phyloP scores from a whole-genome alignment of 2,797 vertebrate species.

The Caiman crocodilus region DNA sequence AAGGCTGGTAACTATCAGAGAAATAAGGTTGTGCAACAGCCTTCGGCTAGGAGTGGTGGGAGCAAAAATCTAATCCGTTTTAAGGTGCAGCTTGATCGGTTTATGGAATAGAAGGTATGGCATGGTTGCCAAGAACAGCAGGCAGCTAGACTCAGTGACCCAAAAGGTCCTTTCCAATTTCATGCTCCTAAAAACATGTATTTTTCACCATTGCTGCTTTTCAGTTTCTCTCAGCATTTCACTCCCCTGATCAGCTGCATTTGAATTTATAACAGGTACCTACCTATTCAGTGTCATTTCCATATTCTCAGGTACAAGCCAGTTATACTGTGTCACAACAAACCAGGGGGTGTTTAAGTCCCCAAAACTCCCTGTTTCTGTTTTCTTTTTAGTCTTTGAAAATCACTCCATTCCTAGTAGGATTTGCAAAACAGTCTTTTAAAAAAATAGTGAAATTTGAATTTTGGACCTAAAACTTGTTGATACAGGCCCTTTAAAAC shows the following conservation, averaged over 20 bases:
- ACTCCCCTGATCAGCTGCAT: neutral
- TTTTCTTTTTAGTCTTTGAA: neutral
- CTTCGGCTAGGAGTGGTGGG: neutral
- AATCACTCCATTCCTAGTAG: neutral
- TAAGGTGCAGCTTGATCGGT: neutral
- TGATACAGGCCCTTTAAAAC: neutral
- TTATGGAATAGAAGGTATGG: neutral
- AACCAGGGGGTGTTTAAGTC: neutral
- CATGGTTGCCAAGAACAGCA: neutral
- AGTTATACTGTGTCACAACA: neutral
- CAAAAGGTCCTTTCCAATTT: neutral
- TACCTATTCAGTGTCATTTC: neutral
- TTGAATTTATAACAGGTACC: neutral
- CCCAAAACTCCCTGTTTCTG: neutral
- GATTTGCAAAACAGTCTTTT: neutral
- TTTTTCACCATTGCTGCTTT: neutral
- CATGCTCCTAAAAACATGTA: neutral
- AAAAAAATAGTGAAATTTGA: neutral
- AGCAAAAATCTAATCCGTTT: conserved; percentile 17
- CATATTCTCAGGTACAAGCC: neutral
- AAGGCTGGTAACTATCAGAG: conserved; percentile 46
- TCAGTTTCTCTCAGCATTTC: neutral
- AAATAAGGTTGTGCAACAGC: conserved; percentile 34
- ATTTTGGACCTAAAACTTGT: neutral
- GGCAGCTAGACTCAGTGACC: neutral